Evolutionary conservation across 2,888 invertebrate genomes (phyloP).

Genomic region (Anagyrus pseudococci): DNA sequence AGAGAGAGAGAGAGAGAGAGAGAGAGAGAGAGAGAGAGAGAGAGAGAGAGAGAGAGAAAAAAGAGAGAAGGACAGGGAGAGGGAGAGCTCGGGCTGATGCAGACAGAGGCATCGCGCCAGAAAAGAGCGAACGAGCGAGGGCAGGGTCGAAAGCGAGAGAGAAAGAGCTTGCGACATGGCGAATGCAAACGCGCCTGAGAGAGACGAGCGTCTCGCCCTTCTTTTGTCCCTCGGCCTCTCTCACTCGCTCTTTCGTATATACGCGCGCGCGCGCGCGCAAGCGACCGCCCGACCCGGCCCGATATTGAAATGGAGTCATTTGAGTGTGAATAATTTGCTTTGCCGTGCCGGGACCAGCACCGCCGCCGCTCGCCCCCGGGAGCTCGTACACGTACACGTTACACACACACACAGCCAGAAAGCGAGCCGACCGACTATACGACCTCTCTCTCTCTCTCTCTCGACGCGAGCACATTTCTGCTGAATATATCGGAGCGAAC

Average conservation of each 20-base stretch:
- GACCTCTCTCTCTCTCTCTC: too few relatives aligned
- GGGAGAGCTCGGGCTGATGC: conserved; percentile 37
- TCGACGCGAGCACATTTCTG: too few relatives aligned
- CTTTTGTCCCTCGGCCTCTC: conserved; percentile 64
- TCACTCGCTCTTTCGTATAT: conserved; percentile 45
- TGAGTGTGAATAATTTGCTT: conserved; percentile 76
- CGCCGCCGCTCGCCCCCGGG: conserved; percentile 35
- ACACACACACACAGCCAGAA: conserved; percentile 3
- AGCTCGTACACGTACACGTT: conserved; percentile 1
- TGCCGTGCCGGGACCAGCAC: conserved; percentile 60
- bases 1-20: conserved; percentile 20
- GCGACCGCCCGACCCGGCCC: too few relatives aligned
- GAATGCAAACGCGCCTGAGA: conserved; percentile 51
- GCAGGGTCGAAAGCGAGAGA: conserved; percentile 39
- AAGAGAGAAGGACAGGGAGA: conserved; percentile 31
- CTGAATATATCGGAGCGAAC: too few relatives aligned
- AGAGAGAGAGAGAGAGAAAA: conserved; percentile 24
- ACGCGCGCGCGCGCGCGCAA: too few relatives aligned
- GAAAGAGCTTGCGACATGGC: conserved; percentile 44
- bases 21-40: conserved; percentile 23
- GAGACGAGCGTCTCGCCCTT: conserved; percentile 64
- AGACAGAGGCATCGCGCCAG: conserved; percentile 47
- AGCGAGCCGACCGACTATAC: too few relatives aligned
- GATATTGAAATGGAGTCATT: conserved; percentile 76
- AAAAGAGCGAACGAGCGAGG: conserved; percentile 11